Evolutionary conservation across 2,113 vertebrate species (phyloP), one percentile per base, ranked within the genome.

Genomic region (Corydoras sp.): DNA sequence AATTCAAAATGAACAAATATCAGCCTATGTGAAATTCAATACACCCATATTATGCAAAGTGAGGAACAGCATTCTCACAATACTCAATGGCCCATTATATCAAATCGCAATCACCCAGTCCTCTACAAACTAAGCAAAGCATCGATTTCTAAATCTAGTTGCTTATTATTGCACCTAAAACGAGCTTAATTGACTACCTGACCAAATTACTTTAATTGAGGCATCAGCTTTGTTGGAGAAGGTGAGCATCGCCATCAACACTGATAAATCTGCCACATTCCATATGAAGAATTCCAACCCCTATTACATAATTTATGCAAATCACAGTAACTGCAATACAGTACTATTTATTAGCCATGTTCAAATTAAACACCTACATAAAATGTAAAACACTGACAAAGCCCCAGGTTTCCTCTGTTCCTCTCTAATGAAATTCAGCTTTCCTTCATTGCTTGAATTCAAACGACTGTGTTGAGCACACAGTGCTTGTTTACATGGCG

Each of bases 71-170:
- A 73, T 75, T 72, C 72, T 71, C 77, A 83, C 83, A 88, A 87
- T 85, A 83, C 85, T 87, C 86, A 88, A 85, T 83, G 85, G 84
- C 85, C 55, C 75, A 79, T 78, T 80, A 82, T 84, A 87, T 87
- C 85, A 86, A 86, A 78, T 81, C 82, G 83, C 82, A 84, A 80
- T 81, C 84, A 24, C 84, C 86, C 85, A 83, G 76, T 84, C 85
- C 83, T 82, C 81, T 76, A 80, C 63, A 50, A 82, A 82, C 80
- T 71, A 80, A 82, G 83, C 69, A 62, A 48, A 66, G 82, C 85
- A 88, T 89, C 88, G 83, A 89, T 88, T 81, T 71, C 68, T 78
- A 77, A 77, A 83, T 76, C 70, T 81, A 81, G 85, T 83, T 86
- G 82, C 86, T 87, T 84, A 75, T 71, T 84, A 78, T 82, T 85